Base-by-base conservation (phyloP, 2,888 invertebrate genomes). In the Hartigia nigra region DNA sequence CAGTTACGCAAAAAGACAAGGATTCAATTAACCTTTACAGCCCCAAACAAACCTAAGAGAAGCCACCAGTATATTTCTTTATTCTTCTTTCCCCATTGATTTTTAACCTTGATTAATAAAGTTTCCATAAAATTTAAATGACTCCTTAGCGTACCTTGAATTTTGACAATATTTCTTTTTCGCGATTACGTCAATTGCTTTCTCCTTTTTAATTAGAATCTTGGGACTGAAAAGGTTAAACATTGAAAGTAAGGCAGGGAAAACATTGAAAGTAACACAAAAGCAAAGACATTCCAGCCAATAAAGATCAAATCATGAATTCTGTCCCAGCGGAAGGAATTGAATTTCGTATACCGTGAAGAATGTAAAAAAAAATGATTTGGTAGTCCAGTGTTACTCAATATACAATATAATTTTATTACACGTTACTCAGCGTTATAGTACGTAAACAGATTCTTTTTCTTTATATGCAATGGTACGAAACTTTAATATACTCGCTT, bases 381-480 rank as follows among this genome's bases (percentile, higher is more conserved):
- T 23, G 23, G 9, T 55, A 55, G 55, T 55, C 55, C 55, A 55
- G 55, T 55, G 76, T 83, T 88, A 87, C 84, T 87, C 87, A 89
- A 89, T 89, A 87, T 88, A 88, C 87, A 88, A 88, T 88, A 88
- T 88, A 88, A 86, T 84, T 84, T 89, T 88, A 88, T 88, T 89
- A 86, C 85, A 86, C 85, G 86, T 89, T 80, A 72, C 72, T 72
- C 72, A 72, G 72, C 72, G 72, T 88, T 81, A 79, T 81, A 76
- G 78, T 72, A 79, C 80, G 77, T 76, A 32, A 31, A 34, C 34
- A 76, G 31, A 55, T 79, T 77, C 80, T 75, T 74, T 78, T 76
- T 80, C 77, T 79, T 78, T 86, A 85, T 87, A 86, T 87, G 87
- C 87, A 86, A 89, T 87, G 23, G 87, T 89, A 89, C 82, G 89